These are phyloP conservation scores for Bombylius discolor DNA, from an alignment of 2,888 invertebrate genomes.

Conservation along the genomic window DNA sequence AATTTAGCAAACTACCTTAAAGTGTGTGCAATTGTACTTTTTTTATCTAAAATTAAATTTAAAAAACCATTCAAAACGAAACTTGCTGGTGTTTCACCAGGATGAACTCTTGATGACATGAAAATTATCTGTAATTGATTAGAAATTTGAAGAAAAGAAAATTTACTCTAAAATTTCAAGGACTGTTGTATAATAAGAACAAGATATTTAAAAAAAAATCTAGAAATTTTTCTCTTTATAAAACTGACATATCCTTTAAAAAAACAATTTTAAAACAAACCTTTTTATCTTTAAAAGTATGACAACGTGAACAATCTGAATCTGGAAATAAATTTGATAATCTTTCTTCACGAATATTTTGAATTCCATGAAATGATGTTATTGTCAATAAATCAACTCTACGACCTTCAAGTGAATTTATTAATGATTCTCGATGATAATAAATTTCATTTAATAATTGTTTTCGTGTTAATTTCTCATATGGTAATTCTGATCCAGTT, in stretches of 20 bases:
- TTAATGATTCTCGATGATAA: slow-evolving; percentile 68
- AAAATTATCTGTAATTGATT: slow-evolving; percentile 52
- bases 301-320: slow-evolving; percentile 49
- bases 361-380: slow-evolving; percentile 65
- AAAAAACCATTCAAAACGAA: slow-evolving; percentile 83
- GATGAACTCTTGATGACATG: slow-evolving; percentile 80
- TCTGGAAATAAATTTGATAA: slow-evolving; percentile 64
- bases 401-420: slow-evolving; percentile 63
- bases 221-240: too few species aligned
- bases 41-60: slow-evolving; percentile 58
- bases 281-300: slow-evolving; percentile 65
- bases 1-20: slow-evolving; percentile 38
- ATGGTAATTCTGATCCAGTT: neutral
- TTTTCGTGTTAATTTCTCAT: slow-evolving; percentile 6
- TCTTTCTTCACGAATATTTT: slow-evolving; percentile 54
- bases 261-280: slow-evolving; percentile 30
- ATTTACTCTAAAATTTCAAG: neutral
- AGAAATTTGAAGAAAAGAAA: slow-evolving; percentile 4
- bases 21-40: slow-evolving; percentile 60
- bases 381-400: slow-evolving; percentile 73
- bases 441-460: slow-evolving; percentile 54
- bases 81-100: slow-evolving; percentile 83
- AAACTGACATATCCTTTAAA: too few species aligned
- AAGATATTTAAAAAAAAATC: too few species aligned
- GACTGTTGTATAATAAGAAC: too few species aligned